These are phyloP conservation scores for Trogon surrucura DNA, from an alignment of 2,113 vertebrate genomes.

Conservation along the genomic window DNA sequence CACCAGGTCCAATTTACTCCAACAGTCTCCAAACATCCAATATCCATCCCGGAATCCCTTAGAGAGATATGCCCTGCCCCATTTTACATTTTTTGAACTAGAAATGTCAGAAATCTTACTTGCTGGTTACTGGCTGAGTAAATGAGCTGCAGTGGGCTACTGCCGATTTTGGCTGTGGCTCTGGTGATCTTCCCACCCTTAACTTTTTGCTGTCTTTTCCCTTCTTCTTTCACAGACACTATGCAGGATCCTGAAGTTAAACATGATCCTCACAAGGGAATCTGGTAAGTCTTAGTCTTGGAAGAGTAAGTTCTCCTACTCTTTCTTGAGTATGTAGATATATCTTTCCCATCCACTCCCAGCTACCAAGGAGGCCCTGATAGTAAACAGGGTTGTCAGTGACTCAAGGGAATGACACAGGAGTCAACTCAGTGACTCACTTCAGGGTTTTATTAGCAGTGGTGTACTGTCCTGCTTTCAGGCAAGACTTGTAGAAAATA, in stretches of 20 bases:
- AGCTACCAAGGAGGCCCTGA: not conserved
- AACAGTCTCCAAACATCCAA: not conserved
- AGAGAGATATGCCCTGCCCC: rapidly evolving
- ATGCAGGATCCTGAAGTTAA: not conserved
- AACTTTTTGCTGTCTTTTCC: not conserved
- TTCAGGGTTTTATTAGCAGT: rapidly evolving
- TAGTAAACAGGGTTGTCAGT: not conserved
- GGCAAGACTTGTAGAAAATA: not conserved
- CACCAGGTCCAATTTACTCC: not conserved
- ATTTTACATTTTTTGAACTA: not conserved
- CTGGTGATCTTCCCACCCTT: not conserved
- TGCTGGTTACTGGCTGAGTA: not conserved
- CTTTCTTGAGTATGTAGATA: not conserved
- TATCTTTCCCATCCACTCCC: not conserved
- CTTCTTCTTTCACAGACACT: not conserved
- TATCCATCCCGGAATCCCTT: rapidly evolving
- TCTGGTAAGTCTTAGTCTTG: not conserved
- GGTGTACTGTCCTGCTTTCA: not conserved
- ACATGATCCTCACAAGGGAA: not conserved
- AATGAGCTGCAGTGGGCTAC: not conserved
- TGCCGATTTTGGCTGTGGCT: rapidly evolving
- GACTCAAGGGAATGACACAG: not conserved
- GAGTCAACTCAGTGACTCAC: not conserved
- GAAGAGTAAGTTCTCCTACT: not conserved
- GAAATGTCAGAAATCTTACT: not conserved